Base-by-base conservation (phyloP, 2,113 vertebrate species). In the Tapirus terrestris region DNA sequence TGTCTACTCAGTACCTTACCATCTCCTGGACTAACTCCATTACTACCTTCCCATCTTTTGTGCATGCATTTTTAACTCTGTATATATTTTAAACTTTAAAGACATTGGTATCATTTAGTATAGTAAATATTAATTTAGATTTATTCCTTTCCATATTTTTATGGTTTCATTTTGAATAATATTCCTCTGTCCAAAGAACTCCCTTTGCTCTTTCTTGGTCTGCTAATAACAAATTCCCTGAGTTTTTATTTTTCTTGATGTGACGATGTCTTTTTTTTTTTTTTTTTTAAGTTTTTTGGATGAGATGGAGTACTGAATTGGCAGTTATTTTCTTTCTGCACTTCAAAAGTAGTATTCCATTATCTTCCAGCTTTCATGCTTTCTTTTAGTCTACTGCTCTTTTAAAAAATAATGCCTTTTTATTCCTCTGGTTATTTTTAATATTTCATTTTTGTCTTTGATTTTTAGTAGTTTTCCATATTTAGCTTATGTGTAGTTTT, bases 221-320 rank as follows among this genome's bases (percentile, higher is more conserved):
- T 33, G 27, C n/a, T 39, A 63, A 6, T 85, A 63, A 65, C 43
- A 76, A 65, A 85, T 56, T 56, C 18, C 45, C 1, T 76, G 81
- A 75, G 16, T 73, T 92, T 93, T 53, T 85, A 31, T 93, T 85
- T 92, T 85, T 85, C 81, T 76, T 67, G 31, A 8, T 65, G n/a
- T 93, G 70, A 85, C 80, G 65, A 43, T 65, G 81, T 85, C 36
- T 39, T 39, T 39, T 39, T 39, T 39, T 39, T 39, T 39, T 39
- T 75, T 72, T 58, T 82, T n/a, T 48, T 48, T 11, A 48, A 9
- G 61, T 68, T 53, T 75, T 45, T 58, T 43, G 4, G 23, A 8
- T 39, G 39, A 27, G 20, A 76, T 56, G 56, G 45, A 56, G 45
- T 33, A 31, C n/a, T 85, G n/a, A 65, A 53, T 56, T 25, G 68